phyloP scores from a whole-genome alignment of 2,113 vertebrate species.

The Gambusia affinis region DNA sequence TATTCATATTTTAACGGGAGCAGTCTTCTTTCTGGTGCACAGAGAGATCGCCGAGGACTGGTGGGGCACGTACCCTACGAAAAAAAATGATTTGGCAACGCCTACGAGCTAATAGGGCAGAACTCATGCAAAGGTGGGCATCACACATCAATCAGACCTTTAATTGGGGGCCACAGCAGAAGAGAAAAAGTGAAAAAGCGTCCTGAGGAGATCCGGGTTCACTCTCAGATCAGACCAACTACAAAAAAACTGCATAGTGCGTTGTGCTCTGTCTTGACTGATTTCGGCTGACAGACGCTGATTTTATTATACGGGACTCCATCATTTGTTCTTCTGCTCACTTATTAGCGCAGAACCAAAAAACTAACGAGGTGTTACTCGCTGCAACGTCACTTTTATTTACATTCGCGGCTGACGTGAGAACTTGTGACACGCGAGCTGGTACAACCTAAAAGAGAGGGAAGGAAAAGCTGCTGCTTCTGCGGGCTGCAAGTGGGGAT shows the following conservation, averaged over 20 bases:
- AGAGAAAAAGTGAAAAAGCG: not conserved
- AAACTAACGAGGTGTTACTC: conserved; percentile 92
- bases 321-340: conserved; percentile 90
- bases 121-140: not conserved
- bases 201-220: not conserved
- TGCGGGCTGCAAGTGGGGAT: conserved; percentile 17
- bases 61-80: not conserved
- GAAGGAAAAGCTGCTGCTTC: not conserved
- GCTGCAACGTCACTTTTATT: conserved; percentile 90
- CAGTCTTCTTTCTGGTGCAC: not conserved
- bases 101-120: not conserved
- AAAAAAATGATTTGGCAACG: not conserved
- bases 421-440: conserved; percentile 59
- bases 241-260: conserved; percentile 27
- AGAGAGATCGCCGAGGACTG: not conserved
- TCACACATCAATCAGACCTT: not conserved
- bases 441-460: conserved; percentile 10
- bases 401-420: conserved; percentile 83
- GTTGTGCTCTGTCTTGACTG: conserved; percentile 84
- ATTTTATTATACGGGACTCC: conserved; percentile 82
- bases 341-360: conserved; percentile 85
- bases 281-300: conserved; percentile 92
- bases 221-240: not conserved
- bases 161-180: not conserved
- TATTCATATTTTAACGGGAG: not conserved